A percentile compares a stretch with the other conserved stretches of the same genome.
Conservation (phyloP, 2,113 vertebrate genomes). For the Montifringilla adamsi region DNA sequence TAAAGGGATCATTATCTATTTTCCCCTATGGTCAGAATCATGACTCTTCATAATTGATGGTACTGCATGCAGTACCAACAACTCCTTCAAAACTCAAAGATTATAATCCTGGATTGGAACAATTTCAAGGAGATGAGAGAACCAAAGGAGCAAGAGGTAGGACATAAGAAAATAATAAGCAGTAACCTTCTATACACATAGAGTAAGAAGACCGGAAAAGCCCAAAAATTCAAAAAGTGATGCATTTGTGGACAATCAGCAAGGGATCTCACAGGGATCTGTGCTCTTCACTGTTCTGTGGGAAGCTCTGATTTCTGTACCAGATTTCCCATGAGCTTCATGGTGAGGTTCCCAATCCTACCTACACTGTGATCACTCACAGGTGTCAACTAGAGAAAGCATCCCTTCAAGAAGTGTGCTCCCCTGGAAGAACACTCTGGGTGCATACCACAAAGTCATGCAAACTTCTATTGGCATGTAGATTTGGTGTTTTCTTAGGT, state of each 20-base stretch:
- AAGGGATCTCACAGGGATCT: neutral
- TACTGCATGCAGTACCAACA: neutral
- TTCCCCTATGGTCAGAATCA: neutral
- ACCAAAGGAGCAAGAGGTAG: neutral
- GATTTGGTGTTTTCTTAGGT: neutral
- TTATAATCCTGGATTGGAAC: neutral
- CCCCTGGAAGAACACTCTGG: rapidly evolving
- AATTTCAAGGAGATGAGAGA: neutral
- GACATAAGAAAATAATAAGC: neutral
- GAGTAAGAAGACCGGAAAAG: neutral
- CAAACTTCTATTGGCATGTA: neutral
- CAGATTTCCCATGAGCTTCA: neutral
- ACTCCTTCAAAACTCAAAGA: neutral
- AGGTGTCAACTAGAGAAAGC: neutral
- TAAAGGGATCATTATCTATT: neutral
- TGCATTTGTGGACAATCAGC: neutral
- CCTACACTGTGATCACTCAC: neutral
- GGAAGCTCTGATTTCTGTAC: neutral
- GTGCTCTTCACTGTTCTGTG: neutral
- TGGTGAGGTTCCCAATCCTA: rapidly evolving
- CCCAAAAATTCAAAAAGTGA: neutral
- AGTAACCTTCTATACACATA: neutral
- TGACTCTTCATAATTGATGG: neutral
- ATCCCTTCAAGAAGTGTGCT: neutral
- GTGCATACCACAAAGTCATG: neutral